These are phyloP conservation scores for Amblyjoppa proteus DNA, from an alignment of 2,888 invertebrate species.

Conservation along the genomic window DNA sequence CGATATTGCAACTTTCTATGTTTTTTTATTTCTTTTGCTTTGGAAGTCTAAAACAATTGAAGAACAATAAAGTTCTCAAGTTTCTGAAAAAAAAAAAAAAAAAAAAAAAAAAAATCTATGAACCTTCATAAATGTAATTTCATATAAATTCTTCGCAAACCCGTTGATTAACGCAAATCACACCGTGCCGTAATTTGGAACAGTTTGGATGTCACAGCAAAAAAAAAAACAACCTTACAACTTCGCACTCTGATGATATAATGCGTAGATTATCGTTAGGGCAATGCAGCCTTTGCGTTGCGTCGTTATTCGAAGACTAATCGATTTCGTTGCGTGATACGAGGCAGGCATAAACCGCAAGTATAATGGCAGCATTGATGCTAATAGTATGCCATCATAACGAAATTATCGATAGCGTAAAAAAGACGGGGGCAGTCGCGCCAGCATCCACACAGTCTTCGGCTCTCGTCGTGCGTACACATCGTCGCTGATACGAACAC, in stretches of 20 bases:
- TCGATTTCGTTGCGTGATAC: constrained; percentile 25
- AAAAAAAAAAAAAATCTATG: not conserved
- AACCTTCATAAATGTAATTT: not conserved
- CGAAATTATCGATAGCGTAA: constrained; percentile 10
- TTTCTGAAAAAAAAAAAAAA: not conserved
- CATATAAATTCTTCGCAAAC: no score
- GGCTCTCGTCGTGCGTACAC: not conserved
- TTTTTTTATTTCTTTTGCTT: no score
- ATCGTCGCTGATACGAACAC: not conserved
- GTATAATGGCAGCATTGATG: constrained; percentile 10
- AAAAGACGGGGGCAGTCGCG: not conserved
- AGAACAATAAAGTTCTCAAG: no score
- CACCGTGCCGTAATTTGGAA: no score
- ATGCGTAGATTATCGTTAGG: not conserved
- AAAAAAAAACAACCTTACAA: not conserved
- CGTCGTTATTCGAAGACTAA: constrained; percentile 18
- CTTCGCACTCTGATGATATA: not conserved
- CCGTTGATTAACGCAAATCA: no score
- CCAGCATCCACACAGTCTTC: not conserved
- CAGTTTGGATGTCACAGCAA: no score
- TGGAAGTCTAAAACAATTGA: no score
- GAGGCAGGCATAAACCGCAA: not conserved
- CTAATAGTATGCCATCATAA: constrained; percentile 16
- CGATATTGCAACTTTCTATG: not conserved
- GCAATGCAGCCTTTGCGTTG: not conserved